phyloP scores from a whole-genome alignment of 2,113 vertebrate species.

The Isurus oxyrinchus region DNA sequence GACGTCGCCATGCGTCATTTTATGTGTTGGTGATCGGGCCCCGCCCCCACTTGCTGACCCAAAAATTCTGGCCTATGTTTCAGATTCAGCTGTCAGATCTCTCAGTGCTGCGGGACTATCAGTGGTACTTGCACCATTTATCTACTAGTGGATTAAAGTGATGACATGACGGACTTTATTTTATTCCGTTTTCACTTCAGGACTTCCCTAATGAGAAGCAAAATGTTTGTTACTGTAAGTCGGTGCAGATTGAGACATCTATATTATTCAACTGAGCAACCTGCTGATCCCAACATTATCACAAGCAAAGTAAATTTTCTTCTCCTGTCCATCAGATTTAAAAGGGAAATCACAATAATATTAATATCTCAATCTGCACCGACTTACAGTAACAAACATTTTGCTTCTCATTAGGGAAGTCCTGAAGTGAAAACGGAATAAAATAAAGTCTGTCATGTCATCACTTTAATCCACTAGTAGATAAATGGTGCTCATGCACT shows the following conservation, averaged over 20 bases:
- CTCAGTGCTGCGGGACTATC: background rate
- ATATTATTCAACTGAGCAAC: background rate
- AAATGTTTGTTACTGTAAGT: too few relatives aligned
- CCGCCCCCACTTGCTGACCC: too few relatives aligned
- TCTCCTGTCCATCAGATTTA: background rate
- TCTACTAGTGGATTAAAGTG: background rate
- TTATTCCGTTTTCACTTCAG: background rate
- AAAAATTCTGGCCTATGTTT: constrained; percentile 40
- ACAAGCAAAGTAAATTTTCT: background rate
- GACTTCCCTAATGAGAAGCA: background rate
- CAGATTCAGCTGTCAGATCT: constrained; percentile 35
- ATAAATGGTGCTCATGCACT: background rate
- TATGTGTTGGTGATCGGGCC: too few relatives aligned
- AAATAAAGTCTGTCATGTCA: background rate
- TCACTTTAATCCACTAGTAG: background rate
- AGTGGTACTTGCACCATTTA: background rate
- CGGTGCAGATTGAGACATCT: background rate
- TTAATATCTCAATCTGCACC: background rate
- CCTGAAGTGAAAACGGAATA: background rate
- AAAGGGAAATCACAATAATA: background rate
- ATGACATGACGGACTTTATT: background rate
- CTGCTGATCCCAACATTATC: background rate
- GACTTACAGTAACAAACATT: too few relatives aligned
- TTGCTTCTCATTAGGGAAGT: background rate
- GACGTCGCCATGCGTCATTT: too few relatives aligned